Evolutionary conservation across 1,140 invertebrate genomes (phyloP), one percentile per base, ranked within the genome.

Genomic region (Papilio helenus): DNA sequence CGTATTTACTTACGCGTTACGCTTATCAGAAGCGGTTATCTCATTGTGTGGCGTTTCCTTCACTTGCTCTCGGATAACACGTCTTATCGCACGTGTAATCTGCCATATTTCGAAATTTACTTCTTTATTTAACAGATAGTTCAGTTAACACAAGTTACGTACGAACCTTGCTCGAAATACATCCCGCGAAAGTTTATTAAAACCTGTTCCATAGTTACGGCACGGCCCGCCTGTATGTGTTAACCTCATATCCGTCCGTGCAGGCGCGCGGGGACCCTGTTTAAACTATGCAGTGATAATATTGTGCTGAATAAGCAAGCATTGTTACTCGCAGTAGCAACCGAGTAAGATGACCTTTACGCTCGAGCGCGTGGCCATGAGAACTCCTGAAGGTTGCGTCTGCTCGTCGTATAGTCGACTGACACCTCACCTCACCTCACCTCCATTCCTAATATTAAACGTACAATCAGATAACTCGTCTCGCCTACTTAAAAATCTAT

Each of bases 361-460:
- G 91, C 88, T 89, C 83, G 85, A 88, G 79, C 84, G 90, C 86
- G 84, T 88, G 90, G 87, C 90, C 90, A 90, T 94, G 92, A 93
- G 90, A 89, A 87, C 87, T 86, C 83, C 88, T 88, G 91, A 93
- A 93, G 92, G 93, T 93, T 93, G 88, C 79, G 42, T 49, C 20
- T 49, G 44, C 44, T 74, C 12, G 23, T 74, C 78, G 79, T 76
- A 80, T 82, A 74, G 78, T 23, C 49, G 80, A 20, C 4, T 46
- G 72, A 74, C 51, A 78, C n/a, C n/a, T 55, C 51, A 20, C 18
- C n/a, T 55, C 51, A 20, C 18, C 18, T 55, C 18, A 49, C 18
- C 18, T 68, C 16, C 42, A 71, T 8, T 18, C 23, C 77, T 79
- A 71, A 49, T 72, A 72, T 79, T 72, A 51, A 72, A 16, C 26